Percentiles rank a stretch among this genome's conserved stretches.
phyloP scores from a whole-genome alignment of 2,888 invertebrate species.

The Tuberolachnus salignus region DNA sequence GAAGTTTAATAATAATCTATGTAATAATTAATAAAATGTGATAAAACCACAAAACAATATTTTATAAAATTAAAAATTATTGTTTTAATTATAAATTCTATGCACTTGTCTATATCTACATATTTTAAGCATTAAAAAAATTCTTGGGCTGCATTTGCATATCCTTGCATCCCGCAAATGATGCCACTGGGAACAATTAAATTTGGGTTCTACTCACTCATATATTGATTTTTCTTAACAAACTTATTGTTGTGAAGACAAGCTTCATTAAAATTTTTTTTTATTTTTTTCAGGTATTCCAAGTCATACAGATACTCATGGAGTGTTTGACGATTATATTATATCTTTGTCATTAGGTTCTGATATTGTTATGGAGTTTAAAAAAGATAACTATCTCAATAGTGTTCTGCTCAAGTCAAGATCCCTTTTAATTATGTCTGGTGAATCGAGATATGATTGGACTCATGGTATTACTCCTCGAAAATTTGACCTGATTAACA shows the following conservation, averaged over 20 bases:
- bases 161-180: no score
- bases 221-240: background rate
- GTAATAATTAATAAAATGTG: no score
- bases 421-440: constrained; percentile 81
- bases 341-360: constrained; percentile 85
- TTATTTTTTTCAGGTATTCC: constrained; percentile 79
- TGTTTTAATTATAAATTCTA: no score
- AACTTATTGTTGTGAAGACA: background rate
- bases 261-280: background rate
- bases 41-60: no score
- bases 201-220: background rate
- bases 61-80: no score
- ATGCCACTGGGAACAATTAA: background rate
- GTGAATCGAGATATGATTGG: constrained; percentile 81
- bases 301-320: constrained; percentile 92
- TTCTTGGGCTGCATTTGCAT: no score
- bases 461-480: constrained; percentile 86
- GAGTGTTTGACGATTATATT: constrained; percentile 88
- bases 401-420: constrained; percentile 73
- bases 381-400: constrained; percentile 68
- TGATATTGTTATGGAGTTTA: constrained; percentile 88
- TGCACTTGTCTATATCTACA: no score
- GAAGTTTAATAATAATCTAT: no score
- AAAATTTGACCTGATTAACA: constrained; percentile 75
- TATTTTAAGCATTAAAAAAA: no score